Evolutionary conservation across 2,797 vertebrate genomes (phyloP), one percentile per base, ranked within the genome.

Genomic region (Falco novaeseelandiae): DNA sequence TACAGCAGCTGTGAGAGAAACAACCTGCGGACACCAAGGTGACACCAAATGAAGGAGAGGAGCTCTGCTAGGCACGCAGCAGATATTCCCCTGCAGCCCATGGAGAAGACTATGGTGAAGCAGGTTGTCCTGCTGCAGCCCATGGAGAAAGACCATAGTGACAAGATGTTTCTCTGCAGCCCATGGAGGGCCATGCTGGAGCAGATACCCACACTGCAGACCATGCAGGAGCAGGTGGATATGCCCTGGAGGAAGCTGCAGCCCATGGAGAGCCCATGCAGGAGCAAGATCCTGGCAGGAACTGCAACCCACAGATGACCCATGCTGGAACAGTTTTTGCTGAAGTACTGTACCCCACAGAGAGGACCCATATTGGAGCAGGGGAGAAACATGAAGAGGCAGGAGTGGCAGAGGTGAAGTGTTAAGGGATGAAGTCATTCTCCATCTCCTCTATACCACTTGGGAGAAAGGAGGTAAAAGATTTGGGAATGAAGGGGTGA

Each of bases 231-330:
- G 42, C 42, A 42, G 42, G 16, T 42, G 42, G 42, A 42, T 42
- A 42, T 42, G 42, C 16, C 42, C 15, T 17, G 42, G 15, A 42
- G 42, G 42, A 42, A 42, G 42, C 42, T 42, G 42, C 42, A 42
- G 42, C 42, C 40, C 8, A 0, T 14, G 46, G 38, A 83, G 34
- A 70, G 40, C 22, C 49, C 55, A 12, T 29, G n/a, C 30, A 55
- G 54, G 36, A 61, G n/a, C 49, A 71, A 25, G 25, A 29, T 78
- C 23, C 48, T 83, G 72, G 14, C 67, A 92, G 80, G 25, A 85
- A 6, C 40, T 80, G 57, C 0, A 0, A 72, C 21, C 38, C 0
- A 0, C 62, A 48, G 34, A 25, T 81, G 48, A 40, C 29, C 10
- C 18, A 0, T 38, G 44, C 61, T 62, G 55, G 23, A 83, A 26